A percentile compares a stretch with the other conserved stretches of the same genome.
Conservation (phyloP, 2,797 vertebrate species). For the Phoxinus dragarum region DNA sequence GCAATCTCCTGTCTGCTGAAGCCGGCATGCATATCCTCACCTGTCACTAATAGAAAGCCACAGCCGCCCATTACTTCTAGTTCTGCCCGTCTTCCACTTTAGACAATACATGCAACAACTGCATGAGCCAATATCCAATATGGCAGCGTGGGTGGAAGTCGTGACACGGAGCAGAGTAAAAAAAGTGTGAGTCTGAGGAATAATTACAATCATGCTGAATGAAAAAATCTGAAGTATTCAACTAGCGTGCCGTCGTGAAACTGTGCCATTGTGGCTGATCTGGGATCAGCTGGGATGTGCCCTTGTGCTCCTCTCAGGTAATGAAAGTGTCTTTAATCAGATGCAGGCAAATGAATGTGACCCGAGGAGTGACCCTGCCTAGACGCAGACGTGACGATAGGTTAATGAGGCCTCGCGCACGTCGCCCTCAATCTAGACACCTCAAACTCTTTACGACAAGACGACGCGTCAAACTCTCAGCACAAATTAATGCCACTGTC, state of each 20-base stretch:
- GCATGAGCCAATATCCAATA: slow-evolving; percentile 41
- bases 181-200: slow-evolving; percentile 39
- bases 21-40: slow-evolving; percentile 42
- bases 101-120: slow-evolving; percentile 40
- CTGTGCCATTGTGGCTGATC: slow-evolving; percentile 13
- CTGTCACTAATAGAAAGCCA: slow-evolving; percentile 48
- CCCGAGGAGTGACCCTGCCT: slow-evolving; percentile 40
- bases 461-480: slow-evolving; percentile 15
- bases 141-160: slow-evolving; percentile 30
- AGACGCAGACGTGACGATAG: slow-evolving; percentile 18
- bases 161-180: slow-evolving; percentile 39
- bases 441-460: slow-evolving; percentile 25
- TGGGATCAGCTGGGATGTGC: slow-evolving; percentile 8
- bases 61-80: slow-evolving; percentile 36
- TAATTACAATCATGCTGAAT: slow-evolving; percentile 48
- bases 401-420: slow-evolving; percentile 51
- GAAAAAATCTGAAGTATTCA: slow-evolving; percentile 36
- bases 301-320: slow-evolving; percentile 49
- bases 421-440: slow-evolving; percentile 36
- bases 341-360: slow-evolving; percentile 60
- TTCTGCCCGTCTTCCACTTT: slow-evolving; percentile 25
- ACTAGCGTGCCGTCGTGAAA: neutral
- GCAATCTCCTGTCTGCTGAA: slow-evolving; percentile 57
- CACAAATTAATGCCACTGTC: slow-evolving; percentile 3
- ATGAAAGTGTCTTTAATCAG: slow-evolving; percentile 62